Conservation (phyloP, 2,113 vertebrate genomes). For the Pedionomus torquatus region DNA sequence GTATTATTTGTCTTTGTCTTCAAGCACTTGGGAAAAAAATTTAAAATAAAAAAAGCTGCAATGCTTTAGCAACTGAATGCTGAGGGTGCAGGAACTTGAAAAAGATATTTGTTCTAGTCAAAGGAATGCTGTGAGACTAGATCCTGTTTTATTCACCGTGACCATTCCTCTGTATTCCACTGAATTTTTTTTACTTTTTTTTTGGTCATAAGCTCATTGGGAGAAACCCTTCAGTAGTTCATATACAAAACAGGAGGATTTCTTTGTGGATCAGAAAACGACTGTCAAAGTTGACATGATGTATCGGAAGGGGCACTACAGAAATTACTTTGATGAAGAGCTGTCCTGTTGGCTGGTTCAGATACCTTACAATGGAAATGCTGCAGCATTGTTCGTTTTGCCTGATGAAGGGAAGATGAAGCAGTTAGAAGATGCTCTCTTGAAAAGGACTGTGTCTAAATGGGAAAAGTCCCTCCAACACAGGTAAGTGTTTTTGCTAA, state of each 20-base stretch:
- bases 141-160: neutral
- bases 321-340: slow-evolving; percentile 72
- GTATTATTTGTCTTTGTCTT: neutral
- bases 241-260: slow-evolving; percentile 58
- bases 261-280: slow-evolving; percentile 34
- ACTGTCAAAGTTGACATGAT: slow-evolving; percentile 67
- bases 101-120: neutral
- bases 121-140: neutral
- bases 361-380: slow-evolving; percentile 55
- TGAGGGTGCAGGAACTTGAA: neutral
- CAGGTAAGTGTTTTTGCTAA: slow-evolving; percentile 41
- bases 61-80: neutral
- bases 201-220: slow-evolving; percentile 73
- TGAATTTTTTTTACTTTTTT: neutral
- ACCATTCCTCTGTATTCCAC: neutral
- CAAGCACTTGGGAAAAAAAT: neutral
- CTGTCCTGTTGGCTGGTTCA: slow-evolving; percentile 75
- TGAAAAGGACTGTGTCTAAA: slow-evolving; percentile 15
- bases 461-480: slow-evolving; percentile 48
- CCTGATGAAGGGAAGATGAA: slow-evolving; percentile 63
- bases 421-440: slow-evolving; percentile 57
- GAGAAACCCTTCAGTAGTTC: slow-evolving; percentile 70
- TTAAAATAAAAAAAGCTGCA: neutral
- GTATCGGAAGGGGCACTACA: slow-evolving; percentile 72
- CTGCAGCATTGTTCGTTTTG: slow-evolving; percentile 62